Base-by-base conservation (phyloP, 2,888 invertebrate genomes). In the Euproctis similis region DNA sequence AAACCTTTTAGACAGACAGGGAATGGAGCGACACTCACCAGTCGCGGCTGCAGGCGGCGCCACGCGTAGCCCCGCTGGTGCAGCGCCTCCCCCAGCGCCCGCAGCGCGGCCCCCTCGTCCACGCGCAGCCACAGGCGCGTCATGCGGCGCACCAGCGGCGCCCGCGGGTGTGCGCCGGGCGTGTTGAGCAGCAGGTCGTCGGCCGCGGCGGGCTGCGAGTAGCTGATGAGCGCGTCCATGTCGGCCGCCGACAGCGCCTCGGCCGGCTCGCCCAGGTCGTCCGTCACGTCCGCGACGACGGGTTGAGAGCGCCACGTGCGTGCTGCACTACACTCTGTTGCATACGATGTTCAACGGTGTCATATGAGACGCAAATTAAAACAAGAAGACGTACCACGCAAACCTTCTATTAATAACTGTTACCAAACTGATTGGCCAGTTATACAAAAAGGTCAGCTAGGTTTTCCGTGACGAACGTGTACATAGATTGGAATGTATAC, bases 61-160 rank as follows among this genome's bases (percentile, higher is more conserved):
- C 88, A 90, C 4, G 86, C 85, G 46, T 40, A 26, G 16, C 53
- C 55, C 41, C 39, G 3, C 10, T 21, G 60, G 5, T 67, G 62
- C 80, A 88, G 90, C 4, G 86, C 85, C 44, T 40, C 25, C 16
- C 53, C 55, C 40, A 38, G 47, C 44, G 8, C 36, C 49, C 89
- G 89, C 42, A 93, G 86, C 32, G 87, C 87, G 23, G 73, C 77
- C 22, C 85, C 89, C 55, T 88, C 87, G 50, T 85, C 86, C 12
- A 89, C 90, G 31, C 87, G 89, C 30, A 96, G 92, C 80, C 95
- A 94, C 82, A 97, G 95, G 51, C 98, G 88, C 24, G 98, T 97
- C 95, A 97, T 93, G 53, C 98, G 89, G 36, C 93, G 90, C 24
- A 95, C 95, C 8, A 42, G 42, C 56, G 96, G 80, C 55, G 89